Conservation (phyloP, 2,113 vertebrate genomes). For the Anguilla rostrata region DNA sequence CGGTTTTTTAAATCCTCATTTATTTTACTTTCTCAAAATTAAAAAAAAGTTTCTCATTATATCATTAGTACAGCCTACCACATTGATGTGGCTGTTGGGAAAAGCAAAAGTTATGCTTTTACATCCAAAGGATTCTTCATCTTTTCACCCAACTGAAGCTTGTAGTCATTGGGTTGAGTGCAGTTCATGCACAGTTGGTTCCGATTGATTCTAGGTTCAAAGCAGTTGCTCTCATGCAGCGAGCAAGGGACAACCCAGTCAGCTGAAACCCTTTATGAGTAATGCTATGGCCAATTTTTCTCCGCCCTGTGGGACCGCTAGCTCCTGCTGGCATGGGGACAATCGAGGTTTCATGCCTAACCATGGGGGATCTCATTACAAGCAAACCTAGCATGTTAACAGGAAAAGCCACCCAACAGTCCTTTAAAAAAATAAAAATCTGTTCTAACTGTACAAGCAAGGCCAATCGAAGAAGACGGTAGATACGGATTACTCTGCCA, state of each 20-base stretch:
- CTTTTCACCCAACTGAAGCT: not conserved
- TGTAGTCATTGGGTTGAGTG: not conserved
- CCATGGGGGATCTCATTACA: not conserved
- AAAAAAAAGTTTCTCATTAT: too few relatives aligned
- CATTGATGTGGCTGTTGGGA: not conserved
- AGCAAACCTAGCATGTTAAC: not conserved
- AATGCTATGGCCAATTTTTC: not conserved
- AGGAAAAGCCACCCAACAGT: not conserved
- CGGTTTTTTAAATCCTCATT: too few relatives aligned
- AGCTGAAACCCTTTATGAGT: not conserved
- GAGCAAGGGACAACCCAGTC: not conserved
- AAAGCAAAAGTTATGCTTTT: not conserved
- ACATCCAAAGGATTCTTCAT: not conserved
- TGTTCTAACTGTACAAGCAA: not conserved
- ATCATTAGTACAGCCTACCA: too few relatives aligned
- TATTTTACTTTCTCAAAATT: too few relatives aligned
- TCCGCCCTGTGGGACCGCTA: too few relatives aligned
- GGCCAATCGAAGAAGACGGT: not conserved
- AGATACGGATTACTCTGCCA: conserved; percentile 4
- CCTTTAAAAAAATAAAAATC: not conserved
- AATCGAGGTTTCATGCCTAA: not conserved
- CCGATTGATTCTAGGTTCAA: not conserved
- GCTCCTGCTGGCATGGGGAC: too few relatives aligned
- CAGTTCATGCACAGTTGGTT: not conserved
- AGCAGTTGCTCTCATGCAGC: not conserved